Evolutionary conservation across 2,888 invertebrate genomes (phyloP).

Genomic region (Bimastos eiseni): DNA sequence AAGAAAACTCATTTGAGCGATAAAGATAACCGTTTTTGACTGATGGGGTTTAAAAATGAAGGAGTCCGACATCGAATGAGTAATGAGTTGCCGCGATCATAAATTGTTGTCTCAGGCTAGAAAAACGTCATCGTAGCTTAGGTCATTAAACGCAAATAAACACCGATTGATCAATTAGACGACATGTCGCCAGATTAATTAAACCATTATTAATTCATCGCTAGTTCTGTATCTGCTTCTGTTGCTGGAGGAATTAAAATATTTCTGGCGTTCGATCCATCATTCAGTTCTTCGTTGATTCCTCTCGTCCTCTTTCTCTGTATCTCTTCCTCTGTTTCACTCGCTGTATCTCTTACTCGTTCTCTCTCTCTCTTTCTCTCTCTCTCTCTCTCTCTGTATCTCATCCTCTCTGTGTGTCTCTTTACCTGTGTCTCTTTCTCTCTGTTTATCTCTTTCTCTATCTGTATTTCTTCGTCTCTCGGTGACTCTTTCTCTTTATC

Average conservation of each 20-base stretch:
- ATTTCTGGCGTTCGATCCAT: background rate
- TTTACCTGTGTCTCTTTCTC: too few species aligned
- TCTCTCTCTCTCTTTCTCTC: too few species aligned
- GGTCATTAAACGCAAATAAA: background rate
- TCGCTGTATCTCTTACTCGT: too few species aligned
- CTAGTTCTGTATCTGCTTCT: background rate
- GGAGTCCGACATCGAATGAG: background rate
- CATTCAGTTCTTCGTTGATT: background rate
- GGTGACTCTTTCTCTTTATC: too few species aligned
- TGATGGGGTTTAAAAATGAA: background rate
- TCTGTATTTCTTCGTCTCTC: too few species aligned
- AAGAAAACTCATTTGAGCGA: background rate
- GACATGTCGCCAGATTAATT: background rate
- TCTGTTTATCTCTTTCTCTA: too few species aligned
- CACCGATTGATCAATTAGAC: background rate
- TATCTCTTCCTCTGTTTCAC: too few species aligned
- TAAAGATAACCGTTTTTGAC: background rate
- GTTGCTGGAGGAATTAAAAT: background rate
- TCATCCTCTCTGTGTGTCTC: too few species aligned
- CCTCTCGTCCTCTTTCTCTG: too few species aligned
- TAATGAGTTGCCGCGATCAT: background rate
- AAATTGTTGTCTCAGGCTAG: background rate
- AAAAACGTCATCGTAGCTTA: background rate
- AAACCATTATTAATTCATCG: constrained; percentile 7
- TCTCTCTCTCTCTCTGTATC: too few species aligned